Evolutionary conservation across 2,888 invertebrate genomes (phyloP).

Genomic region (Elysia crispata): DNA sequence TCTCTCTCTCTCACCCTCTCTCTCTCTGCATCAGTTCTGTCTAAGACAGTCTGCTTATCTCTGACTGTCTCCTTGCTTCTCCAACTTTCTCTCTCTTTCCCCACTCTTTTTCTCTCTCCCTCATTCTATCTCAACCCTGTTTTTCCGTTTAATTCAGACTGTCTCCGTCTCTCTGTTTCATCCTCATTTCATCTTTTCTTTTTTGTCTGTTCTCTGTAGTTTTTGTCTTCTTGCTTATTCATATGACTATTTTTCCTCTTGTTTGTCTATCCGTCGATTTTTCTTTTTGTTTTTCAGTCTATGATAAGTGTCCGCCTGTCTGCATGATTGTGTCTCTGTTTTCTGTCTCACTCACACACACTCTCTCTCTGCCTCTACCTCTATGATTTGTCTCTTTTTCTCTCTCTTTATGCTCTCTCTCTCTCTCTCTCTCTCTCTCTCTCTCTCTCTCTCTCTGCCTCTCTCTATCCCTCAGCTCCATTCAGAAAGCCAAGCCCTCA

Average conservation of each 20-base stretch:
- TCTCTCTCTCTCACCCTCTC: conserved; percentile 16
- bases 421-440: too few species aligned
- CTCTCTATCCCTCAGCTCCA: background rate
- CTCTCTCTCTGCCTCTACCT: background rate
- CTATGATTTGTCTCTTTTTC: background rate
- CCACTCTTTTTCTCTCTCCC: conserved; percentile 23
- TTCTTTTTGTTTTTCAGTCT: background rate
- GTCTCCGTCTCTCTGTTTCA: conserved; percentile 42
- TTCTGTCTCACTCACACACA: too few species aligned
- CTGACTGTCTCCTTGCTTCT: conserved; percentile 7
- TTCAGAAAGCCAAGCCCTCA: background rate
- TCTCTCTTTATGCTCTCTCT: too few species aligned
- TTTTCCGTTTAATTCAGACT: conserved; percentile 27
- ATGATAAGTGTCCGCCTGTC: too few species aligned
- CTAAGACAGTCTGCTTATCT: too few species aligned
- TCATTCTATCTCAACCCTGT: conserved; percentile 44
- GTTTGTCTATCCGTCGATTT: background rate
- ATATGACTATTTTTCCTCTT: background rate
- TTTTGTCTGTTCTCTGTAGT: background rate
- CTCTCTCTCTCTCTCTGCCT: too few species aligned
- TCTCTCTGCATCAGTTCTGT: conserved; percentile 21
- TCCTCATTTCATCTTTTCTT: background rate
- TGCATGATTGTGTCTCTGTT: too few species aligned
- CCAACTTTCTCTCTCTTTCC: conserved; percentile 6
- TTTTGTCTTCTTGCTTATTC: background rate